Evolutionary conservation across 1,140 invertebrate species (phyloP).

Genomic region (Caenorhabditis inopinata): DNA sequence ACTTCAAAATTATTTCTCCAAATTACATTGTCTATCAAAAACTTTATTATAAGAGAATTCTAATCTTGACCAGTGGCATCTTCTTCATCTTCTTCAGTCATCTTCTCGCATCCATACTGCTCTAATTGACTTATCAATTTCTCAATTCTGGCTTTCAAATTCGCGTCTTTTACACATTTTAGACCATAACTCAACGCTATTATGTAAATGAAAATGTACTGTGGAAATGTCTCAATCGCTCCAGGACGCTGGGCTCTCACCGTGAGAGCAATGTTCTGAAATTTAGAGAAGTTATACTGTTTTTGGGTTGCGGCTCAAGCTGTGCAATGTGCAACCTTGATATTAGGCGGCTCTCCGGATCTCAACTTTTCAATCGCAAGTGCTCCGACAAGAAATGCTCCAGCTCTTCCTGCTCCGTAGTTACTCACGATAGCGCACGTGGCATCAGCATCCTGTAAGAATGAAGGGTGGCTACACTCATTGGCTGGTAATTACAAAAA

Average conservation of each 20-base stretch:
- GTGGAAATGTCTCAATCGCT: neutral
- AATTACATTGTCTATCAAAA: too few relatives aligned
- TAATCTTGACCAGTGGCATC: neutral
- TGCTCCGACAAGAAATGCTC: neutral
- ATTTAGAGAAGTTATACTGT: neutral
- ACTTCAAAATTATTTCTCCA: too few relatives aligned
- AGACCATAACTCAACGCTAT: neutral
- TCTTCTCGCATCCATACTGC: neutral
- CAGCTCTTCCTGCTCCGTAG: neutral
- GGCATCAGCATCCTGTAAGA: neutral
- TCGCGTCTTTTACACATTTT: neutral
- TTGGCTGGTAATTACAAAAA: too few relatives aligned
- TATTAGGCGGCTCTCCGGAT: neutral
- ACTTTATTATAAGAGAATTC: too few relatives aligned
- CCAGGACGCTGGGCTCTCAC: neutral
- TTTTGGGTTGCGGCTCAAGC: neutral
- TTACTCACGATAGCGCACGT: neutral
- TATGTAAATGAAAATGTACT: neutral
- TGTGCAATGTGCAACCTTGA: neutral
- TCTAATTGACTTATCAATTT: neutral
- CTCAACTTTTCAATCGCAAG: slow-evolving; percentile 11
- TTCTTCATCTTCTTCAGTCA: neutral
- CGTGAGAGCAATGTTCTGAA: neutral
- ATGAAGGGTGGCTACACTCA: too few relatives aligned
- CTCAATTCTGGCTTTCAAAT: neutral